phyloP scores from a whole-genome alignment of 2,888 invertebrate species.

The Polydrusus cervinus region DNA sequence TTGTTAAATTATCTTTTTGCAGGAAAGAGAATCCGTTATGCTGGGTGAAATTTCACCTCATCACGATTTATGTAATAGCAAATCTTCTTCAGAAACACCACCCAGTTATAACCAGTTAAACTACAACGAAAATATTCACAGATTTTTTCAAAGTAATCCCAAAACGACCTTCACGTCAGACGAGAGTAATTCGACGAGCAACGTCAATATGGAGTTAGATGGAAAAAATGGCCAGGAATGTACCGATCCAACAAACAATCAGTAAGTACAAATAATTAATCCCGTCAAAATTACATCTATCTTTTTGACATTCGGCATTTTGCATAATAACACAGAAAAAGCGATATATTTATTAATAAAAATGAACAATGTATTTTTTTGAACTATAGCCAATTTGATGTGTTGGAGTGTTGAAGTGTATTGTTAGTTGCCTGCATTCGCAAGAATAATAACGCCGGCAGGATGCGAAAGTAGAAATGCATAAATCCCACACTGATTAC shows the following conservation, averaged over 20 bases:
- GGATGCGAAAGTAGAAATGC: too few relatives aligned
- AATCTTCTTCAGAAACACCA: slow-evolving; percentile 85
- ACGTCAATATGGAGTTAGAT: slow-evolving; percentile 69
- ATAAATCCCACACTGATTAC: too few relatives aligned
- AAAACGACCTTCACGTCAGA: slow-evolving; percentile 74
- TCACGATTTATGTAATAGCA: slow-evolving; percentile 85
- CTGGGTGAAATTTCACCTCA: slow-evolving; percentile 90
- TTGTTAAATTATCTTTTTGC: not conserved
- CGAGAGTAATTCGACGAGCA: slow-evolving; percentile 70
- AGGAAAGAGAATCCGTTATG: slow-evolving; percentile 82
- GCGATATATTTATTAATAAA: too few relatives aligned
- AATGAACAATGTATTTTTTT: too few relatives aligned
- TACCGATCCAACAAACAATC: slow-evolving; percentile 59
- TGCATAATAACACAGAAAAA: too few relatives aligned
- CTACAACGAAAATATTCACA: slow-evolving; percentile 83
- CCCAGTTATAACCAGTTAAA: slow-evolving; percentile 90
- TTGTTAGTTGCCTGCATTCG: too few relatives aligned
- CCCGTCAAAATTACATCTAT: not conserved
- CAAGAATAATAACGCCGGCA: too few relatives aligned
- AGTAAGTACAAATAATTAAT: slow-evolving; percentile 60
- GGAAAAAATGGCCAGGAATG: slow-evolving; percentile 65
- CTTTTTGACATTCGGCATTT: not conserved
- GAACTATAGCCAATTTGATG: too few relatives aligned
- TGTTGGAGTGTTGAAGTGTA: too few relatives aligned
- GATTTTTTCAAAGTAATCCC: slow-evolving; percentile 70